Evolutionary conservation across 2,797 vertebrate species (phyloP).

Genomic region (Rhynchotus rufescens): DNA sequence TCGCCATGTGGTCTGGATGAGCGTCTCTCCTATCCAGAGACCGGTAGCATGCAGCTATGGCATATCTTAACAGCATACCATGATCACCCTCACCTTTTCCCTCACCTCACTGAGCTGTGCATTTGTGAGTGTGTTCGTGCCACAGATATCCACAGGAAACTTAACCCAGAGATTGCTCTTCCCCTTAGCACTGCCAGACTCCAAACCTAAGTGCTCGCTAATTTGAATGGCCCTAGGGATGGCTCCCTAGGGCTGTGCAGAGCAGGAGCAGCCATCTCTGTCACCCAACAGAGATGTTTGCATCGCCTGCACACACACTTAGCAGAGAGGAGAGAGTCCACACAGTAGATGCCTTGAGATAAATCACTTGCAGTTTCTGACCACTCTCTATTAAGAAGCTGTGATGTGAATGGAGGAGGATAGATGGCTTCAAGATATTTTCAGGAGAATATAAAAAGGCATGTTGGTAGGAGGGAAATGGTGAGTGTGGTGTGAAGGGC

Average conservation of each 20-base stretch:
- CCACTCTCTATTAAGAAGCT: background rate
- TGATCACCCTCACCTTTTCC: background rate
- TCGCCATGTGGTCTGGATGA: background rate
- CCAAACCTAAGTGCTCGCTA: background rate
- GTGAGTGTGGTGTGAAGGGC: background rate
- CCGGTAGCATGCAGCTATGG: background rate
- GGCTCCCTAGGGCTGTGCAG: background rate
- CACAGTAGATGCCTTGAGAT: accelerated
- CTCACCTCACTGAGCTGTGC: background rate
- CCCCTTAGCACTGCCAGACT: background rate
- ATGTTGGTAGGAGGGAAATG: background rate
- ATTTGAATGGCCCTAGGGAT: background rate
- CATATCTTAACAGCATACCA: background rate
- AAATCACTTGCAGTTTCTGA: background rate
- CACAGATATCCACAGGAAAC: background rate
- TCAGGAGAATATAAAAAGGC: background rate
- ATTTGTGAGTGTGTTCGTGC: background rate
- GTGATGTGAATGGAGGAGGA: background rate
- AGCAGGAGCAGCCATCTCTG: background rate
- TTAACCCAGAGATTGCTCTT: background rate
- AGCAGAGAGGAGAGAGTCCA: background rate
- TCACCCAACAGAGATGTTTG: background rate
- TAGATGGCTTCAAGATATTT: background rate
- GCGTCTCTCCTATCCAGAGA: background rate
- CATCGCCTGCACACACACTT: background rate